Evolutionary conservation across 2,888 invertebrate species (phyloP).

Genomic region (Keiferia lycopersicella): DNA sequence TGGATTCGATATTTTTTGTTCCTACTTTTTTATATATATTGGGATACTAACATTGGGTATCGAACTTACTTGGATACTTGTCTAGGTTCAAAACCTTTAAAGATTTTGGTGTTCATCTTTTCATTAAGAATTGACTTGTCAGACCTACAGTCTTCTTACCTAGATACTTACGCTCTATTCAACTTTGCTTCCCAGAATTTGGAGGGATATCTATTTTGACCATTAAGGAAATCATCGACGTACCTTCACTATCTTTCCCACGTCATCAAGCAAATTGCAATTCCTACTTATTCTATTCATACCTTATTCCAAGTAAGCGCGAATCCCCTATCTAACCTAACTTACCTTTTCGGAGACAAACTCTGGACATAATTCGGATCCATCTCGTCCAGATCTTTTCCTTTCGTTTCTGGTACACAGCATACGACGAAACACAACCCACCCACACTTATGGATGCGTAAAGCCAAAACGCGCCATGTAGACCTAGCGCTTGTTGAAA

Average conservation of each 20-base stretch:
- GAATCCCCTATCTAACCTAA: constrained; percentile 26
- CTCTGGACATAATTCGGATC: constrained; percentile 84
- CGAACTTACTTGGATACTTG: constrained; percentile 39
- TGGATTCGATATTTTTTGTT: constrained; percentile 65
- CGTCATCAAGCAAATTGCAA: neutral
- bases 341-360: constrained; percentile 72
- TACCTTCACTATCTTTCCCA: neutral
- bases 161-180: neutral
- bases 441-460: constrained; percentile 90
- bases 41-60: constrained; percentile 15
- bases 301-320: constrained; percentile 15
- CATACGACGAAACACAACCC: constrained; percentile 92
- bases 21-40: constrained; percentile 39
- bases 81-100: neutral
- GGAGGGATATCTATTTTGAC: constrained; percentile 1
- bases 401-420: constrained; percentile 95
- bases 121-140: constrained; percentile 18
- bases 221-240: neutral
- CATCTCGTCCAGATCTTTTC: constrained; percentile 94
- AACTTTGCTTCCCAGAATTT: constrained; percentile 3
- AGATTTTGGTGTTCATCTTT: constrained; percentile 6
- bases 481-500: constrained; percentile 88
- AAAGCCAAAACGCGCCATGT: constrained; percentile 94
- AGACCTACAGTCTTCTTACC: constrained; percentile 20
- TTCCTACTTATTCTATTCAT: neutral